A percentile compares a stretch with the other conserved stretches of the same genome.
These are phyloP conservation scores for Glyptemys insculpta DNA, from an alignment of 2,797 vertebrate species.

Conservation along the genomic window DNA sequence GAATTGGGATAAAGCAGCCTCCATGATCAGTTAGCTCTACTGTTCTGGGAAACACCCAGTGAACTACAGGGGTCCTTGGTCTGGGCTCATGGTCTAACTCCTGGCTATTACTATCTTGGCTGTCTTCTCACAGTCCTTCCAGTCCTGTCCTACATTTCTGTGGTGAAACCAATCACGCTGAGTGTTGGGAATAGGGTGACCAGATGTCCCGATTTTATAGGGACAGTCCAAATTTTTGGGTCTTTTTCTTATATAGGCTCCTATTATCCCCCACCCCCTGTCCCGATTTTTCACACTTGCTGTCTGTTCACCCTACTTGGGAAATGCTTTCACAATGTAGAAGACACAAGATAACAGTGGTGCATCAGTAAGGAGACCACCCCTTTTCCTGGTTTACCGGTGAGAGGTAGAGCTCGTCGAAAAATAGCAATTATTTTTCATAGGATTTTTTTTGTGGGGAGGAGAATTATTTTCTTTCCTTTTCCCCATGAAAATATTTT, in stretches of 20 bases:
- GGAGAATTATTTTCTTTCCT: background rate
- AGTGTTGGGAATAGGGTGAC: background rate
- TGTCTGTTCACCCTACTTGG: background rate
- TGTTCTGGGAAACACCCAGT: background rate
- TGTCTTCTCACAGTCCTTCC: background rate
- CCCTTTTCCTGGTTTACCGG: background rate
- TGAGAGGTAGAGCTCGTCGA: background rate
- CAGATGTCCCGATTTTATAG: too few species aligned
- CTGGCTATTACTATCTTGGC: background rate
- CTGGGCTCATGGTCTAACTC: background rate
- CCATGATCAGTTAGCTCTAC: background rate
- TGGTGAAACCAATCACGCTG: background rate
- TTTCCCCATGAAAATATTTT: too few species aligned
- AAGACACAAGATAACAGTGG: background rate
- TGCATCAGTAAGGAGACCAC: background rate
- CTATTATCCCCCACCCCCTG: too few species aligned
- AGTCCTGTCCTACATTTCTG: background rate
- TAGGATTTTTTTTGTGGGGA: background rate
- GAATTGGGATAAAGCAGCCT: background rate
- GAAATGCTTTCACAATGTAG: background rate
- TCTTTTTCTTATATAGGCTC: too few species aligned
- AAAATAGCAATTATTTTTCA: background rate
- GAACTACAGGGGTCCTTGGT: background rate
- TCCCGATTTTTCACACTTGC: too few species aligned
- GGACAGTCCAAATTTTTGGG: too few species aligned